Base-by-base conservation (phyloP, 2,113 vertebrate species). In the Peromyscus californicus region DNA sequence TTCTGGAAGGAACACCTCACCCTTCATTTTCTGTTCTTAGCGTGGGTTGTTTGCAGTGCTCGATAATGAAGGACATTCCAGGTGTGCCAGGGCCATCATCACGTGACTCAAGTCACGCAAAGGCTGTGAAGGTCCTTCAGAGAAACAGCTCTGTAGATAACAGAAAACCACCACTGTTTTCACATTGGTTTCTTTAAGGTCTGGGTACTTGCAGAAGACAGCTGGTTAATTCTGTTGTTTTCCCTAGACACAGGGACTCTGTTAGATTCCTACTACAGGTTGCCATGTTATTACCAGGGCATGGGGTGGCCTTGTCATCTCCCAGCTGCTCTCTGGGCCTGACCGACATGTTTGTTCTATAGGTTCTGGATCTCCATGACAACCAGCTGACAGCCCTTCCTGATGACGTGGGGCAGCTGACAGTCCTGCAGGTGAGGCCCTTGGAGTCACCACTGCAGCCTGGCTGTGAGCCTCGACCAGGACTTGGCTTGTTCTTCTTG, bases 291-390 rank as follows among this genome's bases (percentile, higher is more conserved):
- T 36, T 39, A 67, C 63, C 11, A 1, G 63, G 42, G 24, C 11
- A 0, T 4, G 9, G 61, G n/a, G 70, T 9, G 4, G 12, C 51
- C n/a, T 63, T 15, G 5, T n/a, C 57, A 0, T 45, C 26, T 48
- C 11, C 65, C 65, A 1, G 1, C 61, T 54, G 4, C 69, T 57
- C 7, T 1, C 5, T 2, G 22, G 51, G 70, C 4, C 76, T 89
- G 45, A 21, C 0, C 0, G 31, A 3, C 3, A 3, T 87, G 54
- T 90, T 96, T 67, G 48, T 96, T 45, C 69, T 39, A 3, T 98
- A 99, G 99, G 99, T 99, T 96, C 98, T 99, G 90, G 99, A 99
- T 97, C 98, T 99, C 72, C 99, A 99, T 15, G 98, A 99, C 75
- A 99, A 99, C 96, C 99, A 99, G 95, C 98, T 99, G 91, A 95